Evolutionary conservation across 2,113 vertebrate species (phyloP), one percentile per base, ranked within the genome.

Genomic region (Acrocephalus arundinaceus): DNA sequence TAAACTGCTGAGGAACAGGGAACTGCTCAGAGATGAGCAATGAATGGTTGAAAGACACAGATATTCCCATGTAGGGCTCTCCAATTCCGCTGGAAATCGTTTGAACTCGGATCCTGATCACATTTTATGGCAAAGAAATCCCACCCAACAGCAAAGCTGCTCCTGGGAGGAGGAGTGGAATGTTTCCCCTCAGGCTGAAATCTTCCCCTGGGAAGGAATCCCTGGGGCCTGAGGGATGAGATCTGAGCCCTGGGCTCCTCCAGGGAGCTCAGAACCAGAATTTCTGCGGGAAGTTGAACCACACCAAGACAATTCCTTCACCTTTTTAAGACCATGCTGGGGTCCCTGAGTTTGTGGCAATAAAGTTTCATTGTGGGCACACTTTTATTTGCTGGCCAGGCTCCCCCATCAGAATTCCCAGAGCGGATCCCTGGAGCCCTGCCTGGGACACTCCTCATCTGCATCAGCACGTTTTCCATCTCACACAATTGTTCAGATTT

Each of bases 291-390:
- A 27, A 49, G 21, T 1, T 14, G 10, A 37, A 61, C 18, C 21
- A 6, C 33, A 43, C 15, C 4, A 2, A 45, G 63, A 12, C 3
- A 15, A 2, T 28, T 33, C 4, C 63, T 15, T 21, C 37, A 21
- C 13, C 39, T 19, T 23, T 33, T 20, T 0, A 19, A 10, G 30
- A 1, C 2, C 3, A 0, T 1, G 0, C 1, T 1, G 5, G 7
- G 24, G 20, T 25, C 27, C 45, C 54, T 68, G 7, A 3, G 57
- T 5, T 3, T 2, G 58, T 8, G 37, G 37, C 52, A n/a, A 6
- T 15, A 14, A 41, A 1, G 0, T 39, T 35, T 21, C 30, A 6
- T 0, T 9, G n/a, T 30, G 41, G 4, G 2, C 41, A 4, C 11
- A 4, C 1, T 0, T 35, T 45, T 10, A 7, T 2, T 39, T 4